phyloP scores from a whole-genome alignment of 1,140 invertebrate genomes.

The Orius insidiosus region DNA sequence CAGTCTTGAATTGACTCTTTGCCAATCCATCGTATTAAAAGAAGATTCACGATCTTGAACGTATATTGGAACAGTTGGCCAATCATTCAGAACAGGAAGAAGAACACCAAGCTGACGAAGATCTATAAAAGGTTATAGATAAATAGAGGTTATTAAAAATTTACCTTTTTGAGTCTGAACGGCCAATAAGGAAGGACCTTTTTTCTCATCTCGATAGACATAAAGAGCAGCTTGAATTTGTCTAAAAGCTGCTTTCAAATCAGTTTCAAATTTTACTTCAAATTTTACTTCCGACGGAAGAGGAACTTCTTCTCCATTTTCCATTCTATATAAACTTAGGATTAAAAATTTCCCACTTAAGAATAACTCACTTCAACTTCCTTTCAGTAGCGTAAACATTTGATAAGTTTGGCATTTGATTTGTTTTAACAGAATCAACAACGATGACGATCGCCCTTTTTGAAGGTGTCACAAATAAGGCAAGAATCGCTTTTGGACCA shows the following conservation, averaged over 20 bases:
- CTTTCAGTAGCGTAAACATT: slow-evolving; percentile 68
- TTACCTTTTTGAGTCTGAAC: slow-evolving; percentile 55
- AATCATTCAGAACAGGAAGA: slow-evolving; percentile 56
- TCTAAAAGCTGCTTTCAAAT: slow-evolving; percentile 51
- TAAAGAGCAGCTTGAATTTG: slow-evolving; percentile 59
- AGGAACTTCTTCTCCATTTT: slow-evolving; percentile 31
- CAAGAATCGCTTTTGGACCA: slow-evolving; percentile 61
- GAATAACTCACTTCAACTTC: slow-evolving; percentile 45
- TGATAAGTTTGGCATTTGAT: slow-evolving; percentile 85
- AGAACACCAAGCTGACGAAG: slow-evolving; percentile 27
- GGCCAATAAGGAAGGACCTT: slow-evolving; percentile 67
- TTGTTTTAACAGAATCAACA: slow-evolving; percentile 72
- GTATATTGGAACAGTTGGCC: slow-evolving; percentile 73
- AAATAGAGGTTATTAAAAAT: slow-evolving; percentile 16
- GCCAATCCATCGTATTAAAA: slow-evolving; percentile 84
- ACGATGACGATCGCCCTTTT: slow-evolving; percentile 70
- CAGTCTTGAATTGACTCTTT: slow-evolving; percentile 62
- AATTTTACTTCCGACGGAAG: slow-evolving; percentile 39
- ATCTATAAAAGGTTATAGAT: neutral
- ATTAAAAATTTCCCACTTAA: neutral
- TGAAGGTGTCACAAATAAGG: slow-evolving; percentile 60
- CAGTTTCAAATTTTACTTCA: slow-evolving; percentile 63
- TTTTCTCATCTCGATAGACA: slow-evolving; percentile 72
- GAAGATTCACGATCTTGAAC: slow-evolving; percentile 63
- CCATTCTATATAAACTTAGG: slow-evolving; percentile 1